These are phyloP conservation scores for Megaceryle maxima DNA, from an alignment of 2,113 vertebrate genomes.

Conservation along the genomic window DNA sequence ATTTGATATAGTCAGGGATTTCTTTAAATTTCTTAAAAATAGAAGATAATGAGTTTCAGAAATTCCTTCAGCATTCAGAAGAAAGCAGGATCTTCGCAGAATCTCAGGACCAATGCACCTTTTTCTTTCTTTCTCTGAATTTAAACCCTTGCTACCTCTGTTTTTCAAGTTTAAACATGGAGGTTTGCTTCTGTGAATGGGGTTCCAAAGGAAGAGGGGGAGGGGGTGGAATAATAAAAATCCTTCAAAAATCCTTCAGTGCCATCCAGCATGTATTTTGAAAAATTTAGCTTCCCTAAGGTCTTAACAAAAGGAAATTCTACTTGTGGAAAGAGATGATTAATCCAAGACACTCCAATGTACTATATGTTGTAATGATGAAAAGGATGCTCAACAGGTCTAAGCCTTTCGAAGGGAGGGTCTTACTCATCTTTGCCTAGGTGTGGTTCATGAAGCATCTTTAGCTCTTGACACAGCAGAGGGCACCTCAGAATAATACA, in stretches of 20 bases:
- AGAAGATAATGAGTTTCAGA: constrained; percentile 24
- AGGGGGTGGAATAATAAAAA: neutral
- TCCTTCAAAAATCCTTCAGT: neutral
- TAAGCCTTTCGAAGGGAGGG: constrained; percentile 7
- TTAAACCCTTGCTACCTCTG: constrained; percentile 36
- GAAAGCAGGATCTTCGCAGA: constrained; percentile 4
- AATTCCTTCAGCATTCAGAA: neutral
- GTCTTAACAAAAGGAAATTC: constrained; percentile 54
- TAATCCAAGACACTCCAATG: neutral
- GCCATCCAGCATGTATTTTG: neutral
- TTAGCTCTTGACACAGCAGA: constrained; percentile 64
- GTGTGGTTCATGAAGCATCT: constrained; percentile 31
- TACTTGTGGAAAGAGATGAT: constrained; percentile 7
- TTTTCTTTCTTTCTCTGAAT: neutral
- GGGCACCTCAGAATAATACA: constrained; percentile 62
- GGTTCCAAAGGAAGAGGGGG: neutral
- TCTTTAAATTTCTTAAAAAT: neutral
- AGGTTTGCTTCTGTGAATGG: constrained; percentile 56
- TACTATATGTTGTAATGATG: neutral
- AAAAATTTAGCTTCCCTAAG: constrained; percentile 49
- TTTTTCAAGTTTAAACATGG: constrained; percentile 56
- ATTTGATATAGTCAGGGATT: neutral
- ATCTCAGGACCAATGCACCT: neutral
- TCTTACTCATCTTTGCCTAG: constrained; percentile 17
- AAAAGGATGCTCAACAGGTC: constrained; percentile 16